Base-by-base conservation (phyloP, 37 sponge, comb jelly and placozoan genomes). In the Eunapius fragilis region DNA sequence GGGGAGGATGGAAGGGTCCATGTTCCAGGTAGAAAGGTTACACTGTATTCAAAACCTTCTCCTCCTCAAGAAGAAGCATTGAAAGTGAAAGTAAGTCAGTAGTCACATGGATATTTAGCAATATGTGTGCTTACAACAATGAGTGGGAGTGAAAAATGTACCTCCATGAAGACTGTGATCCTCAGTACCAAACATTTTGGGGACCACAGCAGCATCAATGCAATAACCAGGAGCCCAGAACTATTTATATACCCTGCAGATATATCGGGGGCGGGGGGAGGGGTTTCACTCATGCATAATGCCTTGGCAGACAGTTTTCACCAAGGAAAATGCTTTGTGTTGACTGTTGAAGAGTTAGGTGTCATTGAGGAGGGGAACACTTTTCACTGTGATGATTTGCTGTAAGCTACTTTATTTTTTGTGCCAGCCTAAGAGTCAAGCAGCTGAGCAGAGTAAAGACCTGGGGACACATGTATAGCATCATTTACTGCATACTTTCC, bases 21-120 rank as follows among this genome's bases (percentile, higher is more conserved):
- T 67, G 85, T 94, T 25, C 94, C 94, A 25, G 94, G 94, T 34
- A 94, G 91, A 84, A 93, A 70, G 71, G 87, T 89, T 36, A 93
- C 94, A 6, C 79, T 87, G 45, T 93, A 93, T 71, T 87, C 90
- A 23, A 68, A 83, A 31, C 84, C 84, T 17, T 89, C 94, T 13
- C 94, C 90, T 22, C 81, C 91, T 37, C 45, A 73, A 83, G 58
- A 58, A 58, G 58, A 58, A 58, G 58, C 58, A 58, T 58, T 58
- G 58, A 58, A 58, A 58, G 19, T 58, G 58, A 58, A 58, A 58
- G 58, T 58, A 58, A 58, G 58, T 58, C 58, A 41, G 6, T 9
- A 41, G 41, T 6, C 3, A 6, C 3, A 41, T 9, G 41, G 41
- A 9, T 41, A 58, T 58, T 58, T 13, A 58, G 58, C 58, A 58